Evolutionary conservation across 2,888 invertebrate species (phyloP).

Genomic region (Oscheius myriophilus): DNA sequence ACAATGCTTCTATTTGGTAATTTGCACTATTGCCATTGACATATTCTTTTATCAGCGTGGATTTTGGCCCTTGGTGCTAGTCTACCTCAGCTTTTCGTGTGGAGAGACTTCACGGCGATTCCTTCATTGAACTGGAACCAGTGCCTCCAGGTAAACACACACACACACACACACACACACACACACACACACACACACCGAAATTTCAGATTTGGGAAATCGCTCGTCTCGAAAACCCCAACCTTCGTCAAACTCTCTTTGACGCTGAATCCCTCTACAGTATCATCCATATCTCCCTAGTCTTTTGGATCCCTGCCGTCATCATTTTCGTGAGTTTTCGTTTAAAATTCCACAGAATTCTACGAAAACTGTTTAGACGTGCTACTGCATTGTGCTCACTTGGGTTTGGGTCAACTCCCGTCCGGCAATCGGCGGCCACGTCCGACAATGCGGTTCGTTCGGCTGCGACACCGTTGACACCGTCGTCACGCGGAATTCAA

Average conservation of each 20-base stretch:
- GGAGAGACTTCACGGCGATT: conserved; percentile 63
- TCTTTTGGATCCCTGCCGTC: conserved; percentile 66
- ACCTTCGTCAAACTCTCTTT: conserved; percentile 26
- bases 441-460: conserved; percentile 27
- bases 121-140: conserved; percentile 67
- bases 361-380: conserved; percentile 43
- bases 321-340: conserved; percentile 60
- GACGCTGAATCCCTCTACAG: conserved; percentile 61
- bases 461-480: conserved; percentile 64
- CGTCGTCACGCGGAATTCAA: conserved; percentile 49
- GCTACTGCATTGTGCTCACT: conserved; percentile 64
- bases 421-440: conserved; percentile 47
- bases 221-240: conserved; percentile 45
- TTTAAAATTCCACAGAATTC: background rate
- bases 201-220: conserved; percentile 66
- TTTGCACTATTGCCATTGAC: background rate
- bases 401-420: conserved; percentile 69
- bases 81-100: conserved; percentile 64
- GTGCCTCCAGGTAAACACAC: conserved; percentile 55
- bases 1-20: conserved; percentile 55
- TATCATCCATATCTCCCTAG: conserved; percentile 60
- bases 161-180: too few species aligned
- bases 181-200: too few species aligned
- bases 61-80: conserved; percentile 57
- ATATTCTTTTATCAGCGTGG: conserved; percentile 45